Base-by-base conservation (phyloP, 2,888 invertebrate species). In the Oconnorella tubifera region DNA sequence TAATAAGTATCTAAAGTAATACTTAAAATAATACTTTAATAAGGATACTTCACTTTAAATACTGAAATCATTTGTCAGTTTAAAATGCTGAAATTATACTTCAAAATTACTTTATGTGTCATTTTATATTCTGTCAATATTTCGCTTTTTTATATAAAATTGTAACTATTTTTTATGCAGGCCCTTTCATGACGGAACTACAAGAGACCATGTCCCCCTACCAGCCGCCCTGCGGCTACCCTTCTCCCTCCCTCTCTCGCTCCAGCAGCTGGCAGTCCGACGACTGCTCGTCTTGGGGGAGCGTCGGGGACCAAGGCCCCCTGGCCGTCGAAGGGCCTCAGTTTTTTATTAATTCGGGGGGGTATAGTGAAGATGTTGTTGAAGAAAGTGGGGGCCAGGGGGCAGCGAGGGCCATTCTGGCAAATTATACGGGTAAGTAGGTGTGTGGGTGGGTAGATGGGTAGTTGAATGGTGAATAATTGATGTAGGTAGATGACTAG, bases 191-290 rank as follows among this genome's bases (percentile, higher is more conserved):
- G n/a, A n/a, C n/a, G n/a, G n/a, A n/a, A n/a, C n/a, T n/a, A n/a
- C n/a, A n/a, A n/a, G n/a, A n/a, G n/a, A n/a, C n/a, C n/a, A n/a
- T n/a, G n/a, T 40, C 40, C 40, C 40, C 19, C 53, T 10, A 19
- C 53, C 25, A 51, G 23, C 10, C 14, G 14, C 10, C 10, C 53
- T 6, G 6, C 10, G 53, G 53, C 25, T 25, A 51, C 53, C 53
- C 53, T 4, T 19, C 53, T 6, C 53, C 53, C 10, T 23, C 53
- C 53, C 53, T 51, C 14, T 51, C 53, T 4, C 10, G 53, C 10
- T 51, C 53, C 53, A 25, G 25, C 25, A 51, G 53, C 25, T 51
- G 53, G 53, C 10, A 51, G 53, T 51, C 53, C 10, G 53, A 51
- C 25, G 53, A 51, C 14, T 6, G 14, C 4, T 10, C 53, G 6